Percentiles rank a stretch among this genome's conserved stretches.
These are phyloP conservation scores for Halcyon chelicuti DNA, from an alignment of 2,797 vertebrate species.

Conservation along the genomic window DNA sequence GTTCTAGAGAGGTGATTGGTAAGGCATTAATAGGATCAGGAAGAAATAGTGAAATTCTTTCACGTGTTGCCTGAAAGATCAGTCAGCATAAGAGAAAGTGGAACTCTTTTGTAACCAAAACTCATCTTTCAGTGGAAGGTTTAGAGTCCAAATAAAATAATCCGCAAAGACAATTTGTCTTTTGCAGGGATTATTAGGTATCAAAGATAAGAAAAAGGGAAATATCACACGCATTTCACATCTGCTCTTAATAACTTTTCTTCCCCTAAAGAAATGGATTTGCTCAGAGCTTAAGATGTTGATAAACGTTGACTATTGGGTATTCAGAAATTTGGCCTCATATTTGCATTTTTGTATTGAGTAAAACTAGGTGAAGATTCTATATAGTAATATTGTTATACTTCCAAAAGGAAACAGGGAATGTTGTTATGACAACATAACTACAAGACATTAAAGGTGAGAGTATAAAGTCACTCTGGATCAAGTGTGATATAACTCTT, in stretches of 20 bases:
- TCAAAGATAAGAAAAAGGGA: neutral
- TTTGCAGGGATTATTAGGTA: neutral
- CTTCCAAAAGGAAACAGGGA: neutral
- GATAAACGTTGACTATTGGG: neutral
- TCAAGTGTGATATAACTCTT: neutral
- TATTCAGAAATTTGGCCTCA: neutral
- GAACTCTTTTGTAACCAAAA: neutral
- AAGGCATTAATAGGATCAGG: neutral
- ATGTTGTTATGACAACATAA: neutral
- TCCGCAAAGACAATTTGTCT: neutral
- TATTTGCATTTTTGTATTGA: neutral
- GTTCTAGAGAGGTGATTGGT: neutral
- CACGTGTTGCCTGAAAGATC: neutral
- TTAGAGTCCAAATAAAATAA: conserved; percentile 11
- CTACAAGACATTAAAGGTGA: neutral
- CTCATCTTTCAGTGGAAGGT: neutral
- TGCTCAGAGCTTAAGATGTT: neutral
- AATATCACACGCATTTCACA: neutral
- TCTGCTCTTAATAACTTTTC: neutral
- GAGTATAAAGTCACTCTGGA: neutral
- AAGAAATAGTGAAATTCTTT: neutral
- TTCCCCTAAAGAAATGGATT: neutral
- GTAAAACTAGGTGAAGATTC: neutral
- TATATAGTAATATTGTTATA: neutral
- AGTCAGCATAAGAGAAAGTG: neutral